A percentile compares a stretch with the other conserved stretches of the same genome.
Conservation (phyloP, 1,140 invertebrate genomes). For the Armadillidium nasatum region DNA sequence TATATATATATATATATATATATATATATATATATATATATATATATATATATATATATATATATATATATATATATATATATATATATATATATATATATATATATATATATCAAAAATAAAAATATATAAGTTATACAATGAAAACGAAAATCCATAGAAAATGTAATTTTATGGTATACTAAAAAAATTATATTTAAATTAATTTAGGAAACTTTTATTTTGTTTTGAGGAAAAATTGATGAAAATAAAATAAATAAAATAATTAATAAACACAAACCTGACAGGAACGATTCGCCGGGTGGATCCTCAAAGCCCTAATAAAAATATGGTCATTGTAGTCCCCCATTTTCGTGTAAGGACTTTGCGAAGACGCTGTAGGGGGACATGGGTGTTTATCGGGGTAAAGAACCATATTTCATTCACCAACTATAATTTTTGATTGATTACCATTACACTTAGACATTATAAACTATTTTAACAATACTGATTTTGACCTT, state of each 20-base stretch:
- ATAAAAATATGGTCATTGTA: not conserved
- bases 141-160: too few relatives aligned
- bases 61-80: conserved; percentile 1
- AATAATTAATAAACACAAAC: not conserved
- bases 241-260: not conserved
- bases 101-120: not conserved
- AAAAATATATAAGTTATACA: too few relatives aligned
- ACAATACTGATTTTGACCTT: too few relatives aligned
- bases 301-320: not conserved
- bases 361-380: not conserved
- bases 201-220: too few relatives aligned
- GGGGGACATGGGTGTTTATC: not conserved
- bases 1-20: too few relatives aligned
- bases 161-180: too few relatives aligned
- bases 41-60: too few relatives aligned
- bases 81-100: not conserved
- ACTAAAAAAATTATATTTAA: too few relatives aligned
- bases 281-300: not conserved
- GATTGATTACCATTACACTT: too few relatives aligned
- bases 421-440: not conserved
- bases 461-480: too few relatives aligned
- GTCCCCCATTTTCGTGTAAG: not conserved
- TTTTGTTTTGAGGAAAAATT: not conserved
- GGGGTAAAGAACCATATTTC: not conserved
- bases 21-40: too few relatives aligned